phyloP scores from a whole-genome alignment of 2,113 vertebrate genomes.

The Rhinoptilus africanus region DNA sequence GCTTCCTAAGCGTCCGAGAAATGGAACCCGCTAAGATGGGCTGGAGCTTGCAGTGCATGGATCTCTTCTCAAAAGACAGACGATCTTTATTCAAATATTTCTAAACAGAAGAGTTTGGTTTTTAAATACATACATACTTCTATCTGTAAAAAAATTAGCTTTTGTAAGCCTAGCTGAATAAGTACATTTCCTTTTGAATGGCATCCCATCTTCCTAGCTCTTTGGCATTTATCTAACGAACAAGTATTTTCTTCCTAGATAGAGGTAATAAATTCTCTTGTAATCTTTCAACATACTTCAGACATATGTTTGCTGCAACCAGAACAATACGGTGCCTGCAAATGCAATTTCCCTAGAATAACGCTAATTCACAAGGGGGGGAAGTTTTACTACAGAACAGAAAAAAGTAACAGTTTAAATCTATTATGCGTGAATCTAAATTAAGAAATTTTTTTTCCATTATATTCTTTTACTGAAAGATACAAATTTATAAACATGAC shows the following conservation, averaged over 20 bases:
- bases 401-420: not conserved
- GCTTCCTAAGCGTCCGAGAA: slow-evolving; percentile 5
- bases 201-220: not conserved
- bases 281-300: not conserved
- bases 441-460: not conserved
- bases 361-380: not conserved
- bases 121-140: not conserved
- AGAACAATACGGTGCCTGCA: not conserved
- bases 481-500: not conserved
- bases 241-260: not conserved
- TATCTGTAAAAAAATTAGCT: not conserved
- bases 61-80: not conserved
- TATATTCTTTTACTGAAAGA: not conserved
- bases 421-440: not conserved
- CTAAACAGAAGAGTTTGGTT: not conserved
- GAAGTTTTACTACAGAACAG: not conserved
- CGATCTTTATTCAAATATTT: not conserved
- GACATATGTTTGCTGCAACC: not conserved
- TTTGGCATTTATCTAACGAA: not conserved
- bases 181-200: not conserved
- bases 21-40: not conserved
- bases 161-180: not conserved
- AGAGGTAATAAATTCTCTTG: not conserved
- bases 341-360: not conserved
- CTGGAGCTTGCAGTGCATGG: not conserved